A percentile compares a stretch with the other conserved stretches of the same genome.
Evolutionary conservation across 1,140 invertebrate genomes (phyloP).

Genomic region (Daktulosphaira vitifoliae): DNA sequence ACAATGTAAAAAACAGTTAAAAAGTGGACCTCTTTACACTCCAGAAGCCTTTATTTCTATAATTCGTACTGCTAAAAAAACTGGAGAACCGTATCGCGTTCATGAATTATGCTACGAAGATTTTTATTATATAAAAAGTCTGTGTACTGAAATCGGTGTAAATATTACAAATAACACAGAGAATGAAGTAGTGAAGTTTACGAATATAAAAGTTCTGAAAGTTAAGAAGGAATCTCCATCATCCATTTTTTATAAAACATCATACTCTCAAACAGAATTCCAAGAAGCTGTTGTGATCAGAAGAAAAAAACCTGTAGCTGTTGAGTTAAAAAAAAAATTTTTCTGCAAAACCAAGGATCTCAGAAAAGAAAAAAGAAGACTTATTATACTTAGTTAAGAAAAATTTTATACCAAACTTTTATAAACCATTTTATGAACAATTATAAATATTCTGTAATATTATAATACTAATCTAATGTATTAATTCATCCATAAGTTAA

Average conservation of each 20-base stretch:
- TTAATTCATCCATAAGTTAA: conserved; percentile 1
- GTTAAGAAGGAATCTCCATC: conserved; percentile 6
- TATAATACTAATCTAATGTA: conserved; percentile 17
- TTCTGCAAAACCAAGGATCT: conserved; percentile 19
- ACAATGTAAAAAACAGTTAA: background rate
- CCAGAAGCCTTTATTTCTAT: background rate
- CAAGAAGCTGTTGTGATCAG: conserved; percentile 14
- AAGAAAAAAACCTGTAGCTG: background rate
- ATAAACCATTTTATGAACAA: conserved; percentile 27
- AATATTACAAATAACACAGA: conserved; percentile 13
- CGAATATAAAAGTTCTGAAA: conserved; percentile 10
- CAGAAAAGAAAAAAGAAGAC: conserved; percentile 18
- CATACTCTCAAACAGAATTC: conserved; percentile 3
- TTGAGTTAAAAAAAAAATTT: conserved; percentile 8
- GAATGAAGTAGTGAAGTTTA: conserved; percentile 9
- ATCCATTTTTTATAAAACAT: conserved; percentile 17
- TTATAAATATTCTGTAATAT: conserved; percentile 13
- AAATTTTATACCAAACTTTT: conserved; percentile 8
- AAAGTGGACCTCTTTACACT: conserved; percentile 17
- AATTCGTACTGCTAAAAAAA: background rate
- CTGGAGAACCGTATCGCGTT: conserved; percentile 2
- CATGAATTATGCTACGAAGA: conserved; percentile 17
- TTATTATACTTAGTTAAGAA: conserved; percentile 19
- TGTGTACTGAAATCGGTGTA: conserved; percentile 3
- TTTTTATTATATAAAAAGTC: conserved; percentile 13